phyloP scores from a whole-genome alignment of 2,797 vertebrate species.

The Hephaestus fuliginosus region DNA sequence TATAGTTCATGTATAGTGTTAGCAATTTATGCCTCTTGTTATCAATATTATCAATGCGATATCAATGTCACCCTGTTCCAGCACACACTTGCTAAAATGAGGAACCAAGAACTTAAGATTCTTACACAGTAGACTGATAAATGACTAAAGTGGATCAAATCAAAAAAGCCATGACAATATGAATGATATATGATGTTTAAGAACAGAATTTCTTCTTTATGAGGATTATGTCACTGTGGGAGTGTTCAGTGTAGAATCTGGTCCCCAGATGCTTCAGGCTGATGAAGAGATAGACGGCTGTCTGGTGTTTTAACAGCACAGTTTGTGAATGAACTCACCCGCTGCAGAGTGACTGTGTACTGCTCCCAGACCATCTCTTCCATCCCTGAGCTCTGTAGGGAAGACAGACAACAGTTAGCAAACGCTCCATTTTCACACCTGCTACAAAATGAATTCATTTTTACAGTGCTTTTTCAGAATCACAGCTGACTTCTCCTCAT shows the following conservation, averaged over 20 bases:
- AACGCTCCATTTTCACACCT: not conserved
- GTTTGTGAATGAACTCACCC: conserved; percentile 81
- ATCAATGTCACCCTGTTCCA: not conserved
- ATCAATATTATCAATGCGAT: too few species aligned
- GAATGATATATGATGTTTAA: not conserved
- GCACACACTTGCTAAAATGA: too few species aligned
- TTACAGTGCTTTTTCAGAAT: not conserved
- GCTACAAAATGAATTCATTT: not conserved
- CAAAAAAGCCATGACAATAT: not conserved
- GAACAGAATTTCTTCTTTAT: not conserved
- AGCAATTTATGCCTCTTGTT: too few species aligned
- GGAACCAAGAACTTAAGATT: too few species aligned
- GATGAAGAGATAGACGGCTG: not conserved
- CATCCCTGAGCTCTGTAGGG: conserved; percentile 90
- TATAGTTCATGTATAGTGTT: too few species aligned
- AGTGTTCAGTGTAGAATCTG: not conserved
- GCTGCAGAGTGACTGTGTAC: conserved; percentile 94
- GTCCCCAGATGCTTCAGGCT: not conserved
- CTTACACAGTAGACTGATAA: too few species aligned
- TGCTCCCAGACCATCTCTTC: conserved; percentile 96
- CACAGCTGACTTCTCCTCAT: not conserved
- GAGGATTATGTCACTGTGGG: not conserved
- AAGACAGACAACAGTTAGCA: conserved; percentile 48
- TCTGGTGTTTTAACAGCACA: not conserved
- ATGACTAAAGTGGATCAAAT: too few species aligned